Evolutionary conservation across 30 jellyfish, hydroid and myxozoan genomes (phyloP).

Genomic region (Cassiopea andromeda): DNA sequence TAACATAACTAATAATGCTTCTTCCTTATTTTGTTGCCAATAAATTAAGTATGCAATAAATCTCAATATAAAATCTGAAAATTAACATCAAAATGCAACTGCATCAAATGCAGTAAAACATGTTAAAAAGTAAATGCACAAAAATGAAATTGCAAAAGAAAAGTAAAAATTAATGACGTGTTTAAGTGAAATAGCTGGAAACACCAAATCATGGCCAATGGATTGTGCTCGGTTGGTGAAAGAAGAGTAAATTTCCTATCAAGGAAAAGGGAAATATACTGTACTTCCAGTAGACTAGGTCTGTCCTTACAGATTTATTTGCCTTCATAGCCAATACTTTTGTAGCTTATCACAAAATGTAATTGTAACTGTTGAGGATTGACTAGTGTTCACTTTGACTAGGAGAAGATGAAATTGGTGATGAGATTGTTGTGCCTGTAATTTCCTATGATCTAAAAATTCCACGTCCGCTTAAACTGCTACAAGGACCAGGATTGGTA

Average conservation of each 20-base stretch:
- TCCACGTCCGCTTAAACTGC: neutral
- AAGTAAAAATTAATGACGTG: no score
- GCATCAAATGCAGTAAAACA: constrained; percentile 38
- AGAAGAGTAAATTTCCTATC: no score
- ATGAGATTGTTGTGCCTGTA: no score
- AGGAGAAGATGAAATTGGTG: neutral
- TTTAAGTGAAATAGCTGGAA: neutral
- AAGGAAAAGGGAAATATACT: no score
- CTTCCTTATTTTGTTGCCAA: constrained; percentile 28
- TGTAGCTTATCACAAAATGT: no score
- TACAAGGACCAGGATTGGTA: neutral
- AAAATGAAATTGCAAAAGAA: neutral
- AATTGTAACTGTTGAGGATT: no score
- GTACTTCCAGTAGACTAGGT: no score
- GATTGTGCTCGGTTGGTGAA: no score
- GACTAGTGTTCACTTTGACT: neutral
- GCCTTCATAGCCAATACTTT: no score
- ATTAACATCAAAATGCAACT: constrained; percentile 30
- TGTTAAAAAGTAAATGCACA: neutral
- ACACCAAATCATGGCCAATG: neutral
- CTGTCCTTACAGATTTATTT: no score
- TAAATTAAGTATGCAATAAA: constrained; percentile 42
- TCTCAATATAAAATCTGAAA: constrained; percentile 42
- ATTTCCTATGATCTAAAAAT: no score
- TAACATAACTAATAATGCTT: neutral